Conservation (phyloP, 2,797 vertebrate species). For the Hoplostethus atlanticus region DNA sequence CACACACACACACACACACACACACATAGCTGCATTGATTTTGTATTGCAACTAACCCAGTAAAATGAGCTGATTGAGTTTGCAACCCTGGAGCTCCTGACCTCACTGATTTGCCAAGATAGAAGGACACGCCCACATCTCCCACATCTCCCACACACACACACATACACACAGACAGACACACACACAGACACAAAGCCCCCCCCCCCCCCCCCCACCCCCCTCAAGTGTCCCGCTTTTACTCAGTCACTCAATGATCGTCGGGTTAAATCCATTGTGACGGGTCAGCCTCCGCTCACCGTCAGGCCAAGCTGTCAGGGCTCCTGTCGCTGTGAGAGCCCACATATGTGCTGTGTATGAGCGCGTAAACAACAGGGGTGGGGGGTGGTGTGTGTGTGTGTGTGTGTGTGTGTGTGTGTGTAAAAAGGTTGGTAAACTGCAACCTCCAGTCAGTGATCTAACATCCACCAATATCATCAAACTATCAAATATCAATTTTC, state of each 20-base stretch:
- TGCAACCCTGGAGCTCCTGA: slow-evolving; percentile 29
- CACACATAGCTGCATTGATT: too few relatives aligned
- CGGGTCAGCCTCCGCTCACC: slow-evolving; percentile 60
- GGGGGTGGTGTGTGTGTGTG: background rate
- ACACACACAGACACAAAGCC: slow-evolving; percentile 13
- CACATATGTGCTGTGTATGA: slow-evolving; percentile 36
- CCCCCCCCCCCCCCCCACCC: too few relatives aligned
- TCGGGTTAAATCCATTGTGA: slow-evolving; percentile 67
- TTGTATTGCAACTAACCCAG: too few relatives aligned
- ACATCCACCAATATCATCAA: too few relatives aligned
- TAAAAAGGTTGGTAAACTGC: too few relatives aligned
- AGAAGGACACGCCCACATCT: slow-evolving; percentile 22
- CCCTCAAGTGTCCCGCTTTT: slow-evolving; percentile 9
- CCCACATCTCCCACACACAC: slow-evolving; percentile 18
- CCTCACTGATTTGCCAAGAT: slow-evolving; percentile 6
- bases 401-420: background rate
- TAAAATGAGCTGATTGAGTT: slow-evolving; percentile 24
- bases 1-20: too few relatives aligned
- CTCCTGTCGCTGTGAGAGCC: slow-evolving; percentile 44
- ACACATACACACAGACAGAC: slow-evolving; percentile 6
- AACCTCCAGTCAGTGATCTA: too few relatives aligned
- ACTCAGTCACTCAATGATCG: slow-evolving; percentile 22
- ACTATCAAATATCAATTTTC: too few relatives aligned
- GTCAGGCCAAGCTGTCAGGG: slow-evolving; percentile 66
- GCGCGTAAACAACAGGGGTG: slow-evolving; percentile 18